A percentile compares a stretch with the other conserved stretches of the same genome.
These are phyloP conservation scores for Semicossyphus pulcher DNA, from an alignment of 2,113 vertebrate species.

Conservation along the genomic window DNA sequence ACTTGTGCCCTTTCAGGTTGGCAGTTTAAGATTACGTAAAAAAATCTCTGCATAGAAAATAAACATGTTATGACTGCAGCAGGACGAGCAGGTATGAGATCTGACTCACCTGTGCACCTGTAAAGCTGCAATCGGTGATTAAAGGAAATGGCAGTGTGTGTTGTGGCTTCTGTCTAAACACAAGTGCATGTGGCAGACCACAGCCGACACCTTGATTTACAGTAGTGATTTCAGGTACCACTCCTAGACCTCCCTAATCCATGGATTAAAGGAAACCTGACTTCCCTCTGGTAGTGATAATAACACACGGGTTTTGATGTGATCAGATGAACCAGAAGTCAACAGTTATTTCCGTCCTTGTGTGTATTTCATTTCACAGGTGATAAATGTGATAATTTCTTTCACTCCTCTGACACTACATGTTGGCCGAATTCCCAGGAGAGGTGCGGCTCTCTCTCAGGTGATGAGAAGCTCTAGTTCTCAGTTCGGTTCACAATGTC, in stretches of 20 bases:
- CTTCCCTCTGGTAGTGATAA: conserved; percentile 27
- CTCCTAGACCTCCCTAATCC: conserved; percentile 60
- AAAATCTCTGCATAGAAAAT: not conserved
- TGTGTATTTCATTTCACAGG: not conserved
- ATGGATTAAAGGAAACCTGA: conserved; percentile 41
- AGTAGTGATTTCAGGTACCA: conserved; percentile 66
- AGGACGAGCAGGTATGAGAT: not conserved
- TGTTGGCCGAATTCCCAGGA: conserved; percentile 21
- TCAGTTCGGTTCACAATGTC: conserved; percentile 29
- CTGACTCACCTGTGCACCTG: conserved; percentile 51
- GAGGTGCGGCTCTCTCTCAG: conserved; percentile 52
- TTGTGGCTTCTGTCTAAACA: conserved; percentile 45
- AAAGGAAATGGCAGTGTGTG: conserved; percentile 62
- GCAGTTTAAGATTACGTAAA: no score
- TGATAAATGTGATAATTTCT: not conserved
- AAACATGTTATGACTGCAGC: not conserved
- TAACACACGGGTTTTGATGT: conserved; percentile 7
- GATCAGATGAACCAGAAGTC: conserved; percentile 9
- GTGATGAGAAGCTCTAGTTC: conserved; percentile 35
- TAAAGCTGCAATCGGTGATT: conserved; percentile 54
- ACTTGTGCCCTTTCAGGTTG: no score
- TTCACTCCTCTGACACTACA: not conserved
- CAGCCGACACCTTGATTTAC: conserved; percentile 18
- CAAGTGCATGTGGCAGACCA: conserved; percentile 18
- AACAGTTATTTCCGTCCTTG: not conserved